Evolutionary conservation across 2,113 vertebrate species (phyloP).

Genomic region (Hiodon alosoides): DNA sequence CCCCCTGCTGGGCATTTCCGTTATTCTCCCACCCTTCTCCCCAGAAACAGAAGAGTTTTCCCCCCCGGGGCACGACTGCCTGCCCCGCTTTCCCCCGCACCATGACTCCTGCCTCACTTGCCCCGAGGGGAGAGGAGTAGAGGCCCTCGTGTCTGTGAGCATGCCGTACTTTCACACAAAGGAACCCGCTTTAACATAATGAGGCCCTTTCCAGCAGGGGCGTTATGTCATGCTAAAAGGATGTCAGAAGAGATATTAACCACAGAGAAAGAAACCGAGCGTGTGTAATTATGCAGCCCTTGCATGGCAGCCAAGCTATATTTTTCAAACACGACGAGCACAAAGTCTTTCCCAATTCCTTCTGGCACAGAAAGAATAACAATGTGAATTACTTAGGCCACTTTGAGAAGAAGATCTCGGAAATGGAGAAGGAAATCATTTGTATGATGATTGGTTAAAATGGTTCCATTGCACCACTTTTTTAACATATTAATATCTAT

Average conservation of each 20-base stretch:
- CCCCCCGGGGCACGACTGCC: too few relatives aligned
- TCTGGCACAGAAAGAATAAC: constrained; percentile 20
- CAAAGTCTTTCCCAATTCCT: constrained; percentile 32
- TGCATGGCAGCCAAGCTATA: constrained; percentile 32
- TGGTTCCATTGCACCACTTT: too few relatives aligned
- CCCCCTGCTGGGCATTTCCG: too few relatives aligned
- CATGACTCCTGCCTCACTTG: too few relatives aligned
- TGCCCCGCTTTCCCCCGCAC: too few relatives aligned
- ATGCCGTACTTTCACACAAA: constrained; percentile 14
- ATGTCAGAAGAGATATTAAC: constrained; percentile 57
- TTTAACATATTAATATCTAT: too few relatives aligned
- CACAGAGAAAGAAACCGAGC: constrained; percentile 30
- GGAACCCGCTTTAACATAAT: constrained; percentile 29
- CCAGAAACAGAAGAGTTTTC: too few relatives aligned
- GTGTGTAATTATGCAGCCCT: constrained; percentile 52
- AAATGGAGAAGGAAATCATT: too few relatives aligned
- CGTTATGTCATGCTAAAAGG: constrained; percentile 25
- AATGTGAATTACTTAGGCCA: constrained; percentile 22
- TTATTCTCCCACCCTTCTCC: too few relatives aligned
- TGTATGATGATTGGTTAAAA: too few relatives aligned
- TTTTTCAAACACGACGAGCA: constrained; percentile 34
- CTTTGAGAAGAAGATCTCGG: not conserved
- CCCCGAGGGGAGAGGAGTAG: too few relatives aligned
- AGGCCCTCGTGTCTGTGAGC: too few relatives aligned
- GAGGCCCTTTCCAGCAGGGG: constrained; percentile 22